Base-by-base conservation (phyloP, 2,113 vertebrate species). In the Irena cyanogastra region DNA sequence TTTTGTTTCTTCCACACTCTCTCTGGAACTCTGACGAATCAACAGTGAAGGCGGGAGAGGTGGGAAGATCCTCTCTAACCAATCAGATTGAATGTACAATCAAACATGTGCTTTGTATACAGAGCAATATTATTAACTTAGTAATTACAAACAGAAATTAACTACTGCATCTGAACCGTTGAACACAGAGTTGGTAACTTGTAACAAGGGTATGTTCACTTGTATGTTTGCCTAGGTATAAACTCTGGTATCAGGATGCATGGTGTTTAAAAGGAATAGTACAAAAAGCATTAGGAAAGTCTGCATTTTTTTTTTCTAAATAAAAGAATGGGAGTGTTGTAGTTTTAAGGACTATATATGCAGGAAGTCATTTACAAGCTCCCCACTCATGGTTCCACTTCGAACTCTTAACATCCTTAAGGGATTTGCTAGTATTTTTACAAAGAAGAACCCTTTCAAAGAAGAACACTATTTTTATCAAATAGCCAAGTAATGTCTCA, bases 291-390 rank as follows among this genome's bases (percentile, higher is more conserved):
- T 16, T 35, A 65, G 12, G 8, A 87, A 85, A 94, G 18, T 37
- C 66, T 49, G 37, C 10, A 4, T 9, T 5, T 21, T 54, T 21
- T 54, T 78, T 60, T 56, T 2, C 41, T 60, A 47, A 64, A 71
- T 23, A 44, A 84, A 84, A 27, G 49, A 59, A 65, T 7, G 12
- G 14, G 30, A 35, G 1, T 31, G 6, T 11, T 87, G 23, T 13
- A 70, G 8, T 18, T 59, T 57, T 47, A 74, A 85, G 75, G 24
- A 77, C 42, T 52, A 35, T 9, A 35, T 9, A 78, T 6, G 19
- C 77, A 89, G 66, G 60, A 89, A 91, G 60, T 85, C 7, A 61
- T 66, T 94, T 89, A 60, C 26, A 86, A 83, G 33, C 42, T 61
- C 60, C 60, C n/a, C 11, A 37, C 27, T 92, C 49, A 54, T 37